Percentiles rank a stretch among this genome's conserved stretches.
These are phyloP conservation scores for Cebidichthys violaceus DNA, from an alignment of 2,113 vertebrate species.

Conservation along the genomic window DNA sequence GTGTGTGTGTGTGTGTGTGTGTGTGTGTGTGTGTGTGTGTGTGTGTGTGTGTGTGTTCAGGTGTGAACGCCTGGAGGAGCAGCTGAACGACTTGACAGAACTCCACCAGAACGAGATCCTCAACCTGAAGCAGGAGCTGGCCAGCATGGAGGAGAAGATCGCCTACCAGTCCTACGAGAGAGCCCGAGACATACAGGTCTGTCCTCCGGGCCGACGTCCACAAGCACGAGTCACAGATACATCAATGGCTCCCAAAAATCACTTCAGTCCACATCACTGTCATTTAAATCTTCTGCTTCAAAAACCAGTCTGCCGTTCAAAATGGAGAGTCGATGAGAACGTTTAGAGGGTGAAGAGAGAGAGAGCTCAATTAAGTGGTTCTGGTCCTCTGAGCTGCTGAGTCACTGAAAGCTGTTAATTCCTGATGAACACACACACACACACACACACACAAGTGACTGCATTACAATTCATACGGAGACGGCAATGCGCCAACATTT, in stretches of 20 bases:
- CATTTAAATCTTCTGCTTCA: constrained; percentile 7
- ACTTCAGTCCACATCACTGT: not conserved
- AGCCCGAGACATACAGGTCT: constrained; percentile 86
- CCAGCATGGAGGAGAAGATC: constrained; percentile 99
- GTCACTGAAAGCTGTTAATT: not conserved
- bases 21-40: not conserved
- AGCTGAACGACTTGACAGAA: constrained; percentile 97
- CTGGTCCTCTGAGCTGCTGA: not conserved
- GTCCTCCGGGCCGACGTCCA: constrained; percentile 9
- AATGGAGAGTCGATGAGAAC: not conserved
- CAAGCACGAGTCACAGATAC: constrained; percentile 22
- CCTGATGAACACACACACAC: not conserved
- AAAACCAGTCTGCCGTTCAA: not conserved
- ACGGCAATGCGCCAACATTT: not conserved
- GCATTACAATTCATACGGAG: not conserved
- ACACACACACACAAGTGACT: not conserved
- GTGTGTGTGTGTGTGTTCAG: constrained; percentile 73
- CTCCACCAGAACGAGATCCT: constrained; percentile 99
- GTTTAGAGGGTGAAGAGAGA: not conserved
- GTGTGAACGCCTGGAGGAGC: constrained; percentile 96
- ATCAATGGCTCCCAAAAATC: not conserved
- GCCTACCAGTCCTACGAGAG: constrained; percentile 98
- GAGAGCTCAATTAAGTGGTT: constrained; percentile 1
- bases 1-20: constrained; percentile 2
- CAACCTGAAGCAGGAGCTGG: constrained; percentile 97